These are phyloP conservation scores for Drosophila sulfurigaster DNA, from an alignment of 1,140 invertebrate genomes.

Conservation along the genomic window DNA sequence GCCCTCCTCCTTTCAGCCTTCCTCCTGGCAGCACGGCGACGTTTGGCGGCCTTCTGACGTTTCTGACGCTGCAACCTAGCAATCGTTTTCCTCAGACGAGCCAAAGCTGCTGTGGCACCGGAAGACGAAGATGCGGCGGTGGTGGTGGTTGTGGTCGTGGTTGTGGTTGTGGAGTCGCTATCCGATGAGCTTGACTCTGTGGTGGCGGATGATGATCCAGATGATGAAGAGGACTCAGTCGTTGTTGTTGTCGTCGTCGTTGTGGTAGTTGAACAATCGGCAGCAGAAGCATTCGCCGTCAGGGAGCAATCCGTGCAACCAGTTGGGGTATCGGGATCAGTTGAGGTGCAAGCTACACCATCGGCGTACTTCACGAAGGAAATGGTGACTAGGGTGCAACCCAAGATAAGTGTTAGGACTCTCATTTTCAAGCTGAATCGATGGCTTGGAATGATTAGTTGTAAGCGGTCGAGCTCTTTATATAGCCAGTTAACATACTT, in stretches of 20 bases:
- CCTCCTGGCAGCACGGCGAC: background rate
- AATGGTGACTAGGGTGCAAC: conserved; percentile 10
- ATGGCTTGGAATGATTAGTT: conserved; percentile 3
- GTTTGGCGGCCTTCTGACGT: background rate
- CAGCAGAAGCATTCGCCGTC: background rate
- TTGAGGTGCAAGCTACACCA: background rate
- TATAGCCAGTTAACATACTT: conserved; percentile 2
- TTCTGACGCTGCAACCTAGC: background rate
- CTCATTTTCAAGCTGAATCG: background rate
- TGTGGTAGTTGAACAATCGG: background rate
- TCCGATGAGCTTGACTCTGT: background rate
- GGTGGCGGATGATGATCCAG: background rate
- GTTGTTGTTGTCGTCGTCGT: background rate
- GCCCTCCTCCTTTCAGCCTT: background rate
- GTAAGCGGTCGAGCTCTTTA: background rate
- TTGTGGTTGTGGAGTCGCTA: background rate
- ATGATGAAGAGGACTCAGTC: background rate
- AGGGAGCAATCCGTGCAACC: conserved; percentile 11
- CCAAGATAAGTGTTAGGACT: background rate
- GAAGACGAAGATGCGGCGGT: background rate
- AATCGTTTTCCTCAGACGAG: background rate
- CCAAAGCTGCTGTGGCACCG: background rate
- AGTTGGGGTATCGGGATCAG: background rate
- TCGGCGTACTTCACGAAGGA: background rate
- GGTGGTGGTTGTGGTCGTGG: background rate